phyloP scores from a whole-genome alignment of 2,113 vertebrate species.

The Serilophus lunatus region DNA sequence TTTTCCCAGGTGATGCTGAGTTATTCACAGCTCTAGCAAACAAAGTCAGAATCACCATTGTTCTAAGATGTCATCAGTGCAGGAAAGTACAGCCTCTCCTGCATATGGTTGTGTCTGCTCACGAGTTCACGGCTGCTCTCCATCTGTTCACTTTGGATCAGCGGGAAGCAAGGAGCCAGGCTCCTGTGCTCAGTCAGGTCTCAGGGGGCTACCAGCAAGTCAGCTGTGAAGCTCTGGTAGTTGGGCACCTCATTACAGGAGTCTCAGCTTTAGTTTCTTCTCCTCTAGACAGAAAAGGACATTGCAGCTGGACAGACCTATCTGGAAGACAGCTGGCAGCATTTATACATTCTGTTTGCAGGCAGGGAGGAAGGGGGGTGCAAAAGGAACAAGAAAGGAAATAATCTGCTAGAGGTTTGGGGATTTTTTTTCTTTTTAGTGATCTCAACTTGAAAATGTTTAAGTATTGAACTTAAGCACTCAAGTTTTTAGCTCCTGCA shows the following conservation, averaged over 20 bases:
- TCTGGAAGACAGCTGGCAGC: not conserved
- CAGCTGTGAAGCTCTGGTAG: not conserved
- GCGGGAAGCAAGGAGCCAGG: not conserved
- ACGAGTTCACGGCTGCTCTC: not conserved
- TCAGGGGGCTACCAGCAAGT: not conserved
- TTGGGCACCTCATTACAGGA: accelerated
- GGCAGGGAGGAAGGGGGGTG: not conserved
- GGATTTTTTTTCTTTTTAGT: not conserved
- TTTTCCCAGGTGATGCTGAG: not conserved
- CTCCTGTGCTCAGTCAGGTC: not conserved
- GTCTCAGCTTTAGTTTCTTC: not conserved
- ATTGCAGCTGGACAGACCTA: not conserved
- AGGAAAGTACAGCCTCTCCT: not conserved
- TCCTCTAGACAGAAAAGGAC: not conserved
- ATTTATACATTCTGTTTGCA: not conserved
- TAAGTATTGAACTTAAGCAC: conserved; percentile 37
- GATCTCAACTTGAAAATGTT: not conserved
- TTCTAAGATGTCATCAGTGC: not conserved
- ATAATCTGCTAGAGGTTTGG: not conserved
- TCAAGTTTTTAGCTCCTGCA: conserved; percentile 5
- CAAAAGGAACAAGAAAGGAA: not conserved
- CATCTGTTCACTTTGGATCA: not conserved
- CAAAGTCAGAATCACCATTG: not conserved
- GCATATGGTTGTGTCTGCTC: not conserved
- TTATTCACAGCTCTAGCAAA: conserved; percentile 8